Evolutionary conservation across 2,113 vertebrate genomes (phyloP), one percentile per base, ranked within the genome.

Genomic region (Halcyon senegalensis): DNA sequence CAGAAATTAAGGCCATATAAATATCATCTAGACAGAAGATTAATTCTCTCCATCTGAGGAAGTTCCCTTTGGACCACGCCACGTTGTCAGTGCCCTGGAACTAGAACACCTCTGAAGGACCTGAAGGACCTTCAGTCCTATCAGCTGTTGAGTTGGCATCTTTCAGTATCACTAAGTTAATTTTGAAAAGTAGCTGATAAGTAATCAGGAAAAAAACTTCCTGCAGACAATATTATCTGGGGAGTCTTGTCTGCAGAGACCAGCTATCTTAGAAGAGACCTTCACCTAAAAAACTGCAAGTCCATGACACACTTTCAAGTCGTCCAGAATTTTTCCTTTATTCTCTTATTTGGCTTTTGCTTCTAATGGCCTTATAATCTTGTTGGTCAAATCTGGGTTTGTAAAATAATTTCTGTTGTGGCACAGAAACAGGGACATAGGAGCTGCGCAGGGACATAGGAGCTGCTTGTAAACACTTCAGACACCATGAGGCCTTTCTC

Each of bases 121-220:
- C 76, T 96, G 95, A 67, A 91, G 27, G 83, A 89, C 74, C 79
- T 96, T 96, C 67, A 77, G 66, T 59, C 76, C 56, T 60, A n/a
- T 73, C 63, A 59, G 50, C 63, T 96, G 84, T 91, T 93, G 85
- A 93, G 90, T 19, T 87, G 69, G 33, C 91, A 84, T 88, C 60
- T 85, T 84, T 91, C n/a, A 87, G 20, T 44, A 67, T 37, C 76
- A 74, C 82, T 89, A 67, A 95, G 92, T 82, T 93, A 59, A 83
- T 37, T 94, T 81, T 50, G 56, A 88, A 81, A 94, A 58, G 21
- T 12, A 84, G 59, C n/a, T 89, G 89, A 90, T 87, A 59, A 76
- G 44, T 55, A 90, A 95, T 50, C 30, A 44, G 37, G 33, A 55
- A 77, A 87, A 94, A 84, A 21, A 4, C 51, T 44, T 77, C 63